Evolutionary conservation across 2,797 vertebrate genomes (phyloP), one percentile per base, ranked within the genome.

Genomic region (Muscicapa striata): DNA sequence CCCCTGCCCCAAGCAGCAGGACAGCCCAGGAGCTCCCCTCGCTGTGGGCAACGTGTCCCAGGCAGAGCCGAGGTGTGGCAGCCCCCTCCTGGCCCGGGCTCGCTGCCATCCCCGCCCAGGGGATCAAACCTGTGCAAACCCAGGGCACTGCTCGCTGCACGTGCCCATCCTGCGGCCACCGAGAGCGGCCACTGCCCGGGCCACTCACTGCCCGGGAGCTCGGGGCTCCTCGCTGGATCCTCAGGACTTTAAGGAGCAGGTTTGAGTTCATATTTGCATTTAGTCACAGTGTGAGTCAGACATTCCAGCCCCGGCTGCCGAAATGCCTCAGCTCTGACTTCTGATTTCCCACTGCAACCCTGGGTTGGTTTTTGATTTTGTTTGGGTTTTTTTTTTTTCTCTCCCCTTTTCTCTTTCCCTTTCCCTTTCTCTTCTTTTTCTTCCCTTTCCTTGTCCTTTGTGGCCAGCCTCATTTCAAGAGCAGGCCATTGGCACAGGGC

Each of bases 231-330:
- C 2, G 2, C 79, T 82, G 76, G 30, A 55, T 93, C 81, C 59
- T 1, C 15, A 64, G 17, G 32, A 68, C 67, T 87, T 55, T 66
- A 49, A 67, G 81, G 76, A 85, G 75, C 89, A 45, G 72, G 64
- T 82, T 85, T 29, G 90, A 93, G 94, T 75, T 96, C 94, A 92
- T 82, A 95, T 94, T 95, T 96, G 95, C 94, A 95, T 96, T 97
- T 96, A 96, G 95, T 96, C 95, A 96, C 96, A 95, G 95, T 80
- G 91, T 97, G 96, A 97, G 95, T 97, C 97, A 97, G 95, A 95
- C 95, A 93, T 97, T 97, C 97, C 95, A 97, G 87, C 92, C 91
- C 67, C 62, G 83, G 96, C 93, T 97, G 96, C 96, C 63, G 90
- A 96, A 92, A 97, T 93, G 85, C 96, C 94, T 96, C 96, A 92